phyloP scores from a whole-genome alignment of 2,888 invertebrate species.

The Hypomecis atomaria region DNA sequence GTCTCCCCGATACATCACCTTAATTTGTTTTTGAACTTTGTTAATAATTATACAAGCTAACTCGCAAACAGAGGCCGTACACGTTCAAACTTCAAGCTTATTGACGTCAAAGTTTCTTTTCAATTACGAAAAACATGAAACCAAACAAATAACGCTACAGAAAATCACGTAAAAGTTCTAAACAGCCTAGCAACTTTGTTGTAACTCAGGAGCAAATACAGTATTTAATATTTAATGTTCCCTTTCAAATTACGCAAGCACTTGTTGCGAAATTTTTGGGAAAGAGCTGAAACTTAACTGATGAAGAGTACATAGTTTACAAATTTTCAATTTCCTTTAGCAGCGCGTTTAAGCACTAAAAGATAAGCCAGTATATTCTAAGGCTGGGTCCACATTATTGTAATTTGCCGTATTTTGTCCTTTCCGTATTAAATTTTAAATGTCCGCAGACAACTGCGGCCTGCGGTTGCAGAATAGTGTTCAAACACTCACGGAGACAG shows the following conservation, averaged over 20 bases:
- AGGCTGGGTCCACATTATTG: neutral
- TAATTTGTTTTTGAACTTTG: neutral
- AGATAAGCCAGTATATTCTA: neutral
- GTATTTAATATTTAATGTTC: constrained; percentile 4
- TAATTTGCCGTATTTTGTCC: neutral
- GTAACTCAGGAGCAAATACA: neutral
- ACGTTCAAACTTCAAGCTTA: constrained; percentile 7
- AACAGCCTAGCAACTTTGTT: neutral
- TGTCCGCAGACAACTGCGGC: too few species aligned
- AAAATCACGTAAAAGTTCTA: constrained; percentile 9
- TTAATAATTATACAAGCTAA: neutral
- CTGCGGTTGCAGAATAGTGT: too few species aligned
- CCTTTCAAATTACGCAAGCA: constrained; percentile 1
- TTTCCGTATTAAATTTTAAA: too few species aligned
- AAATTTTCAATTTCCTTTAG: constrained; percentile 15
- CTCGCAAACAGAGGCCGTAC: constrained; percentile 14
- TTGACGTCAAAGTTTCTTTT: constrained; percentile 6
- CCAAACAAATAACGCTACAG: constrained; percentile 14
- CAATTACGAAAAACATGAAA: constrained; percentile 12
- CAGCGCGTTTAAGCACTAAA: neutral
- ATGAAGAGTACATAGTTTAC: constrained; percentile 4
- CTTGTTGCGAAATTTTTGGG: neutral
- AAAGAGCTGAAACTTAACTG: constrained; percentile 1
- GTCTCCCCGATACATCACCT: too few species aligned
- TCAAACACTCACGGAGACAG: too few species aligned